Percentiles rank a stretch among this genome's conserved stretches.
Evolutionary conservation across 2,113 vertebrate genomes (phyloP).

Genomic region (Octodon degus): DNA sequence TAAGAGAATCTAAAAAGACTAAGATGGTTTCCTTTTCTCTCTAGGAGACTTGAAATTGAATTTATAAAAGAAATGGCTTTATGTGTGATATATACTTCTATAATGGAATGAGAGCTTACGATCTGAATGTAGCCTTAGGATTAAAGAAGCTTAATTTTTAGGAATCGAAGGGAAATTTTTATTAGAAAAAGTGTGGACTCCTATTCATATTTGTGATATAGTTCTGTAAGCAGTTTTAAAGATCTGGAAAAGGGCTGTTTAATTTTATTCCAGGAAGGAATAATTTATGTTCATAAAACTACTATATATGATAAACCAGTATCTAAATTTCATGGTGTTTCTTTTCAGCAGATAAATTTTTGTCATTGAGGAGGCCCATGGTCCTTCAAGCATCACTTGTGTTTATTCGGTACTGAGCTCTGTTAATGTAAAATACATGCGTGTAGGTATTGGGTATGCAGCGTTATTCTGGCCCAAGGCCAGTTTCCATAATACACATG

Average conservation of each 20-base stretch:
- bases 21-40: background rate
- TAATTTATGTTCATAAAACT: constrained; percentile 34
- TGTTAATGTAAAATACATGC: background rate
- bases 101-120: background rate
- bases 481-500: background rate
- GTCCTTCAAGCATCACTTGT: background rate
- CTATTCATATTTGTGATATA: background rate
- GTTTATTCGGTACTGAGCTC: background rate
- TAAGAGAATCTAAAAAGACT: constrained; percentile 25
- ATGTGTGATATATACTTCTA: background rate
- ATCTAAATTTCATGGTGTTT: background rate
- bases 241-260: background rate
- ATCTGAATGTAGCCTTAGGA: background rate
- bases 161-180: constrained; percentile 1
- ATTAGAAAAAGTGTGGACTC: background rate
- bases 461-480: background rate
- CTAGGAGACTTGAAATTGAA: constrained; percentile 5
- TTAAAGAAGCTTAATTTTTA: background rate
- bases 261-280: constrained; percentile 4
- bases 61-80: constrained; percentile 4
- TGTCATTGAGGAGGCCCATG: background rate
- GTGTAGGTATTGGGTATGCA: background rate
- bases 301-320: background rate
- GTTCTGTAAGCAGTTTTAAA: background rate
- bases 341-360: constrained; percentile 13